A percentile compares a stretch with the other conserved stretches of the same genome.
These are phyloP conservation scores for Chaenodraco wilsoni DNA, from an alignment of 2,797 vertebrate genomes.

Conservation along the genomic window DNA sequence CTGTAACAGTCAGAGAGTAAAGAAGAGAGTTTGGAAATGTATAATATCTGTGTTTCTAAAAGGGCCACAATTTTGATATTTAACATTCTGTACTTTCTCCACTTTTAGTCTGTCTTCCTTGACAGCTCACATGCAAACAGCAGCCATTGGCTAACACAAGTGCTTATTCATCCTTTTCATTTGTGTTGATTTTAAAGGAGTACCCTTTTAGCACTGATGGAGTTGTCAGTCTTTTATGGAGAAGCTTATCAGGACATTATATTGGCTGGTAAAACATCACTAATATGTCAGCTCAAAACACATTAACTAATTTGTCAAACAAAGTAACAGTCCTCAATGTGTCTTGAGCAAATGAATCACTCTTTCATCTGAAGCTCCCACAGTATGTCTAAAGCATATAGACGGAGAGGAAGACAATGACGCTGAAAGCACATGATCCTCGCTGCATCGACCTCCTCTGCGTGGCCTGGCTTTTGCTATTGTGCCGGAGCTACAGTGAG, in stretches of 20 bases:
- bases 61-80: not conserved
- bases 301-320: conserved; percentile 32
- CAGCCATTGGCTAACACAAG: not conserved
- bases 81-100: not conserved
- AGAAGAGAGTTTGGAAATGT: not conserved
- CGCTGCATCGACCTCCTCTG: conserved; percentile 60
- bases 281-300: conserved; percentile 5
- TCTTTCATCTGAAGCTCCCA: conserved; percentile 20
- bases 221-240: conserved; percentile 2
- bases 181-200: conserved; percentile 1
- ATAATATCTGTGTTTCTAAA: not conserved
- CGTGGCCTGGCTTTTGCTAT: conserved; percentile 48
- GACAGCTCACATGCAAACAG: not conserved
- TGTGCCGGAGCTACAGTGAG: conserved; percentile 59
- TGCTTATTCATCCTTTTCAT: not conserved
- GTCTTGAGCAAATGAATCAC: conserved; percentile 43
- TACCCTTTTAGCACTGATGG: not conserved
- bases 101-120: not conserved
- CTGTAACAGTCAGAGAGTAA: conserved; percentile 1
- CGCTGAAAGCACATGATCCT: conserved; percentile 59
- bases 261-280: conserved; percentile 1
- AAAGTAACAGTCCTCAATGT: conserved; percentile 1
- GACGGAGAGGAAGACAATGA: conserved; percentile 57
- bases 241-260: conserved; percentile 8
- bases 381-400: conserved; percentile 47